These are phyloP conservation scores for Scaptomyza montana DNA, from an alignment of 1,140 invertebrate genomes.

Conservation along the genomic window DNA sequence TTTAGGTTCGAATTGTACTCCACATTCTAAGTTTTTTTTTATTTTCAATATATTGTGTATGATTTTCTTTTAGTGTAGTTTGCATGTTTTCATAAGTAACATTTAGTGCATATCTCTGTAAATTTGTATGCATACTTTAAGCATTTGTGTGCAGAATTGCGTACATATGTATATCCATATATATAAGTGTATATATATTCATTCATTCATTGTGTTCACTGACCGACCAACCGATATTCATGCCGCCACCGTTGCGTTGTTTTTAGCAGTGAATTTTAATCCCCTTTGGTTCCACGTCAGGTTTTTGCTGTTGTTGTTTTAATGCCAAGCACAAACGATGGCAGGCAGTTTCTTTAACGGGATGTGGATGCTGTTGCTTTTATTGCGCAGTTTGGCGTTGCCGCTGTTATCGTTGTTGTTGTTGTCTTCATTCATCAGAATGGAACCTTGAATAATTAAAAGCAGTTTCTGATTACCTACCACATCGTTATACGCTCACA, in stretches of 20 bases:
- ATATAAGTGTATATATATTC: not conserved
- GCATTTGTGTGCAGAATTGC: no score
- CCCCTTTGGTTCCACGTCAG: conserved; percentile 58
- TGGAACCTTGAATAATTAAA: conserved; percentile 83
- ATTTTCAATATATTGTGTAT: no score
- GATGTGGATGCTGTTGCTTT: conserved; percentile 58
- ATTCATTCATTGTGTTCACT: conserved; percentile 2
- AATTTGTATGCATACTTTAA: not conserved
- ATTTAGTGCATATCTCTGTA: no score
- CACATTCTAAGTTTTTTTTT: no score
- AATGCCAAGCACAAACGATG: conserved; percentile 64
- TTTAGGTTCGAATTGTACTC: no score
- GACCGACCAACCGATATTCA: conserved; percentile 23
- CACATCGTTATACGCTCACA: conserved; percentile 81
- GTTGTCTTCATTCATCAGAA: conserved; percentile 83
- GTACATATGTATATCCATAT: not conserved
- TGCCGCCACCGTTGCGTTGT: conserved; percentile 34
- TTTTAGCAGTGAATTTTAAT: conserved; percentile 73
- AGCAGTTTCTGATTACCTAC: conserved; percentile 82
- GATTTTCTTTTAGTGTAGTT: no score
- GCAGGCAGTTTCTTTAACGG: conserved; percentile 61
- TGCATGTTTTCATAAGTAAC: no score
- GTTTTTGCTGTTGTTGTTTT: conserved; percentile 49
- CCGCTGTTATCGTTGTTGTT: conserved; percentile 47
- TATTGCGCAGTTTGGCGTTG: conserved; percentile 75